Conservation (phyloP, 37 sponge, comb jelly and placozoan genomes). For the Spongilla lacustris region DNA sequence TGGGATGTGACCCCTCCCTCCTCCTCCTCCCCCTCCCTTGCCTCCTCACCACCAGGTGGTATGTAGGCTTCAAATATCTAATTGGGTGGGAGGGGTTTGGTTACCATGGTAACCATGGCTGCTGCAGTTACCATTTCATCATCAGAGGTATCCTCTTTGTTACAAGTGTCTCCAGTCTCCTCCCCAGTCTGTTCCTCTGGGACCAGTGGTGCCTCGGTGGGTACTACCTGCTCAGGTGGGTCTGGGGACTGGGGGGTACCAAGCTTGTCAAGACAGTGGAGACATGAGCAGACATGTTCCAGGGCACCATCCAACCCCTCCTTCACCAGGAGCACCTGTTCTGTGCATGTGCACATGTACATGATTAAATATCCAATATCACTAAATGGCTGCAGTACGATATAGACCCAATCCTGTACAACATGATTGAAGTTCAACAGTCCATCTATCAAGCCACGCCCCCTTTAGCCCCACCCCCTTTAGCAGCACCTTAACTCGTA, state of each 20-base stretch:
- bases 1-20: not conserved
- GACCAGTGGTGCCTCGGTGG: not conserved
- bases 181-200: not conserved
- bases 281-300: not conserved
- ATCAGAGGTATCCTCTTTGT: no score
- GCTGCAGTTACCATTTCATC: conserved; percentile 17
- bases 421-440: no score
- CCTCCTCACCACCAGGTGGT: not conserved
- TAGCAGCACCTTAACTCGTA: not conserved
- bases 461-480: not conserved
- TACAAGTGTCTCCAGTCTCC: conserved; percentile 2
- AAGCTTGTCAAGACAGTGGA: not conserved
- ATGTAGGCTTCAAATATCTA: conserved; percentile 29
- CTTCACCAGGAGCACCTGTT: not conserved
- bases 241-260: not conserved
- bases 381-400: not conserved
- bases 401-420: no score
- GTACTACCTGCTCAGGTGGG: no score
- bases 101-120: no score
- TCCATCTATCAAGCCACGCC: no score
- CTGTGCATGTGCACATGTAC: not conserved
- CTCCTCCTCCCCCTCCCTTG: conserved; percentile 6
- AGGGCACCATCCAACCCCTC: not conserved
- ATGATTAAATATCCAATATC: not conserved
- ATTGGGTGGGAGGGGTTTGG: not conserved